phyloP scores from a whole-genome alignment of 1,140 invertebrate genomes.

The Homalodisca vitripennis region DNA sequence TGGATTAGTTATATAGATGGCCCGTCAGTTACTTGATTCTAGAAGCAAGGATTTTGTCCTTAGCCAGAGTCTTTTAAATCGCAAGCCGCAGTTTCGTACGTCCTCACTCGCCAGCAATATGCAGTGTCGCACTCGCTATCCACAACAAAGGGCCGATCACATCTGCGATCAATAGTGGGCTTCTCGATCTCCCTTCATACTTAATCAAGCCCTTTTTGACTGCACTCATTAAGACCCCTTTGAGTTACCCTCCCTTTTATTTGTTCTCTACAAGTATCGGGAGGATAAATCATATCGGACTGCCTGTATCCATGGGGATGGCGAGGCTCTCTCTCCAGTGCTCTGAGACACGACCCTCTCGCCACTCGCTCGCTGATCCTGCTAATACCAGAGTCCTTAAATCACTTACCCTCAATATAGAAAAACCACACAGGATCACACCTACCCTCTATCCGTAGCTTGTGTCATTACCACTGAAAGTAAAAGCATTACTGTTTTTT shows the following conservation, averaged over 20 bases:
- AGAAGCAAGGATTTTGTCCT: too few species aligned
- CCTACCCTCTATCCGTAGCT: not conserved
- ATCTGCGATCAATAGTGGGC: slow-evolving; percentile 26
- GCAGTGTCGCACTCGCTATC: too few species aligned
- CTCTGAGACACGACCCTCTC: too few species aligned
- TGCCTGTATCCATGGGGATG: not conserved
- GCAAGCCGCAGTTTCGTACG: too few species aligned
- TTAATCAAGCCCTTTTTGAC: slow-evolving; percentile 30
- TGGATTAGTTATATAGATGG: too few species aligned
- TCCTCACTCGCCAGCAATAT: too few species aligned
- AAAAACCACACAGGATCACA: not conserved
- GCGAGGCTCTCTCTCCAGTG: too few species aligned
- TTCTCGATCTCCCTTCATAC: slow-evolving; percentile 21
- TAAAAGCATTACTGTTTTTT: too few species aligned
- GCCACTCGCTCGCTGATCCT: not conserved
- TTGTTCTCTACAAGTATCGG: too few species aligned
- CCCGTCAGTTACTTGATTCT: too few species aligned
- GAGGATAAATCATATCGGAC: not conserved
- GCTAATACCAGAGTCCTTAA: not conserved
- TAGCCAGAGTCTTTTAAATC: too few species aligned
- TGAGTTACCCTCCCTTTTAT: slow-evolving; percentile 4
- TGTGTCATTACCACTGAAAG: too few species aligned
- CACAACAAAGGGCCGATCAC: slow-evolving; percentile 12
- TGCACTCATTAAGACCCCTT: slow-evolving; percentile 33
- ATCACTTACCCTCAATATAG: not conserved